A percentile compares a stretch with the other conserved stretches of the same genome.
Evolutionary conservation across 2,888 invertebrate genomes (phyloP).

Genomic region (Norana najaformis): DNA sequence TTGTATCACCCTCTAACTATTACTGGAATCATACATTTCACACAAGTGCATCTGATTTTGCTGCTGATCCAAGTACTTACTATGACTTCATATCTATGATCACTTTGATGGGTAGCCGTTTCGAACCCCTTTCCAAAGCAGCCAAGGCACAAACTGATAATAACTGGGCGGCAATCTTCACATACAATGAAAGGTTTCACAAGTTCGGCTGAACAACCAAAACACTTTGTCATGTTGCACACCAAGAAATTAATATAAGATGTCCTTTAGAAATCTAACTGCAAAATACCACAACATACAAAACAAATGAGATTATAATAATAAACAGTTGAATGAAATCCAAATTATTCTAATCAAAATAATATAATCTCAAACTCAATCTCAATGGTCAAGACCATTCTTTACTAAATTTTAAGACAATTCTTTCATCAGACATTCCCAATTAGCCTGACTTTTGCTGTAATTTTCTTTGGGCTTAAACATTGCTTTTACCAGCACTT

Average conservation of each 20-base stretch:
- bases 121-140: slow-evolving; percentile 83
- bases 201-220: slow-evolving; percentile 19
- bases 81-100: slow-evolving; percentile 76
- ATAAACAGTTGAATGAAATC: no score
- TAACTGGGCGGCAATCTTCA: slow-evolving; percentile 70
- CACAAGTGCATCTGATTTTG: not conserved
- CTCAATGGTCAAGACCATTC: not conserved
- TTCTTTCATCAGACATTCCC: not conserved
- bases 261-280: not conserved
- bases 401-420: not conserved
- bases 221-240: slow-evolving; percentile 9
- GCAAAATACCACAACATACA: not conserved
- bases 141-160: slow-evolving; percentile 71
- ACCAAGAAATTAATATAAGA: not conserved
- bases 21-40: not conserved
- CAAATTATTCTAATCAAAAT: not conserved
- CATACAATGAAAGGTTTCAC: slow-evolving; percentile 76
- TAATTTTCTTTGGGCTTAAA: not conserved
- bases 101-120: slow-evolving; percentile 71
- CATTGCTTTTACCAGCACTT: no score
- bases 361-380: not conserved
- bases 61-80: slow-evolving; percentile 44
- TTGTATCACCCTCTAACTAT: not conserved
- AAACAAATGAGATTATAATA: not conserved
- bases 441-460: not conserved